A percentile compares a stretch with the other conserved stretches of the same genome.
Conservation (phyloP, 2,888 invertebrate genomes). For the Hypselothyrea guttata region DNA sequence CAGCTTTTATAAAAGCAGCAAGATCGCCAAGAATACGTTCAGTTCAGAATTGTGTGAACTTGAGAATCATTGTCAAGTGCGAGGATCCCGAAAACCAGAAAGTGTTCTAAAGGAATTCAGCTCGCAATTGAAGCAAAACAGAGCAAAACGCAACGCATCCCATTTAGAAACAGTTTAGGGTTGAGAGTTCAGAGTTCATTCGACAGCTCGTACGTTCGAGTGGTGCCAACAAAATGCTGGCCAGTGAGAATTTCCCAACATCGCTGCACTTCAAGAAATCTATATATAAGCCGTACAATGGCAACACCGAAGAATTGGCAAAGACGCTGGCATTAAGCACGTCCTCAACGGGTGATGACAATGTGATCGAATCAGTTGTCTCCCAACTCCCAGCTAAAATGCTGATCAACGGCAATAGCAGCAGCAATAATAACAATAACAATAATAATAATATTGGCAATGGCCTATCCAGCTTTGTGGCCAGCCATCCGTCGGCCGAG, state of each 20-base stretch:
- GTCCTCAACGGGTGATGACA: slow-evolving; percentile 59
- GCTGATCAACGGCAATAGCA: slow-evolving; percentile 29
- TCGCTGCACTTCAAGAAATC: slow-evolving; percentile 71
- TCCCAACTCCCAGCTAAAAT: slow-evolving; percentile 48
- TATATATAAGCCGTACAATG: slow-evolving; percentile 77
- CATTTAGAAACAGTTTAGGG: background rate
- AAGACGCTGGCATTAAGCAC: slow-evolving; percentile 50
- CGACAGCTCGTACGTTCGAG: slow-evolving; percentile 3
- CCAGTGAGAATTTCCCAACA: slow-evolving; percentile 74
- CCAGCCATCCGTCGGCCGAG: slow-evolving; percentile 85
- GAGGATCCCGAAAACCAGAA: slow-evolving; percentile 33
- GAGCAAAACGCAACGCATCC: slow-evolving; percentile 5
- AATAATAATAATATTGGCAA: slow-evolving; percentile 33
- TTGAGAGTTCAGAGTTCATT: slow-evolving; percentile 21
- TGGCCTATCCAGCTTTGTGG: slow-evolving; percentile 66
- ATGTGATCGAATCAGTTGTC: slow-evolving; percentile 41
- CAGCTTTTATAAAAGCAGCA: slow-evolving; percentile 79
- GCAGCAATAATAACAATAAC: slow-evolving; percentile 13
- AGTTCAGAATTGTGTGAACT: slow-evolving; percentile 64
- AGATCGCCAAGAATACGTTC: slow-evolving; percentile 59
- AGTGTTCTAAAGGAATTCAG: slow-evolving; percentile 1
- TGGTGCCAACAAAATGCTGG: slow-evolving; percentile 73
- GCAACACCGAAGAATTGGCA: slow-evolving; percentile 63
- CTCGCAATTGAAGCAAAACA: slow-evolving; percentile 7
- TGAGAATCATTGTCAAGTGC: slow-evolving; percentile 69